Conservation (phyloP, 2,113 vertebrate species). For the Cephalopholis sonnerati region DNA sequence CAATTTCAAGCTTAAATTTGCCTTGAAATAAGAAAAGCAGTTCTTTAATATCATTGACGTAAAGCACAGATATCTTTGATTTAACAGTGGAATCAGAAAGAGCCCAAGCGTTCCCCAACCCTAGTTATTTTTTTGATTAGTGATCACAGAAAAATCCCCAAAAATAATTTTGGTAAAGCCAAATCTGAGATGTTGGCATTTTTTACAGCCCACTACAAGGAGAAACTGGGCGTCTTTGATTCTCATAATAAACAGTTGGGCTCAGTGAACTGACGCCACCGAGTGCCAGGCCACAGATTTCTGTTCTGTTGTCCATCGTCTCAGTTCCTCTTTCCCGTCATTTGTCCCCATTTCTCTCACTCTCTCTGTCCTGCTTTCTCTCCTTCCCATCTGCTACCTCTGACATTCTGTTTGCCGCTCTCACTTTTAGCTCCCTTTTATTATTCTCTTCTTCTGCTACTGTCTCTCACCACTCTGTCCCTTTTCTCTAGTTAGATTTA, state of each 20-base stretch:
- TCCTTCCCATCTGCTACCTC: slow-evolving; percentile 53
- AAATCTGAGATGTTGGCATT: not conserved
- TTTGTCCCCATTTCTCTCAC: slow-evolving; percentile 46
- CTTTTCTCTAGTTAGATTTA: slow-evolving; percentile 68
- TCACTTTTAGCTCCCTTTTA: slow-evolving; percentile 33
- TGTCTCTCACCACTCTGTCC: slow-evolving; percentile 40
- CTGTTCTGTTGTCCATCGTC: slow-evolving; percentile 50
- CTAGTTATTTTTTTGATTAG: not conserved
- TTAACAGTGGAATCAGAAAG: too few species aligned
- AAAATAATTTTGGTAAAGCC: not conserved
- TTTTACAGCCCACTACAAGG: not conserved
- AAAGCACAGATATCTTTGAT: too few species aligned
- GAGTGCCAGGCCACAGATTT: slow-evolving; percentile 44
- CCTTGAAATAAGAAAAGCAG: too few species aligned
- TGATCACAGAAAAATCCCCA: not conserved
- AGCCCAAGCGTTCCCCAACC: too few species aligned
- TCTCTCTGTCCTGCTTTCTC: slow-evolving; percentile 40
- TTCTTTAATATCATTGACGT: too few species aligned
- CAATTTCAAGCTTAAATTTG: too few species aligned
- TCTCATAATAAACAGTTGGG: slow-evolving; percentile 39
- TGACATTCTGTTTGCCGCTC: slow-evolving; percentile 21
- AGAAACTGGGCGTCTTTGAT: slow-evolving; percentile 38
- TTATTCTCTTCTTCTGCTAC: slow-evolving; percentile 41
- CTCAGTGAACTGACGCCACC: slow-evolving; percentile 33
- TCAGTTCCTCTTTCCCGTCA: slow-evolving; percentile 46